Percentiles rank a stretch among this genome's conserved stretches.
These are phyloP conservation scores for Bagarius yarrelli DNA, from an alignment of 2,113 vertebrate species.

Conservation along the genomic window DNA sequence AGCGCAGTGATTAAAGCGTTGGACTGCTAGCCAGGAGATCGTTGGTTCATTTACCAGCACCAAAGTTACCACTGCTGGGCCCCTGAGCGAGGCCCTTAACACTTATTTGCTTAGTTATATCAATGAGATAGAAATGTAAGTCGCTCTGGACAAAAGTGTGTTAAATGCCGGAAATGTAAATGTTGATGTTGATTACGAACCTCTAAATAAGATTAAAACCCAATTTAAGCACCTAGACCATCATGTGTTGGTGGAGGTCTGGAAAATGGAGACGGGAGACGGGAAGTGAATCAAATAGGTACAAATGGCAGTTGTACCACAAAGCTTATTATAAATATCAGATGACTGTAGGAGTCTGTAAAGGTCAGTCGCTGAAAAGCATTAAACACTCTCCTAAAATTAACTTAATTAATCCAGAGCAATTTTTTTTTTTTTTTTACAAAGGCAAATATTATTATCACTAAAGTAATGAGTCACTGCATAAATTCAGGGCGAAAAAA, in stretches of 20 bases:
- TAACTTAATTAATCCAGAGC: background rate
- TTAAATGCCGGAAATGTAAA: too few relatives aligned
- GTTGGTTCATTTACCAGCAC: too few relatives aligned
- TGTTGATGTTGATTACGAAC: too few relatives aligned
- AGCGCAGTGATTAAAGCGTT: too few relatives aligned
- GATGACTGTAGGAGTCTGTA: background rate
- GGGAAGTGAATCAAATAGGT: background rate
- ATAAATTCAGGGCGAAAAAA: too few relatives aligned
- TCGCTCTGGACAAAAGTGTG: too few relatives aligned
- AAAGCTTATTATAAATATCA: background rate
- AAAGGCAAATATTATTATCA: background rate
- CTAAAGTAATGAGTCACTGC: background rate
- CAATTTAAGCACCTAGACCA: background rate
- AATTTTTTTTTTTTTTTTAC: background rate
- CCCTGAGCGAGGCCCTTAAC: too few relatives aligned
- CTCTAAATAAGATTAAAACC: too few relatives aligned
- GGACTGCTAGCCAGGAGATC: too few relatives aligned
- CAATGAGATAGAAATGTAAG: too few relatives aligned
- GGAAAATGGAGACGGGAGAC: background rate
- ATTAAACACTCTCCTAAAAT: background rate
- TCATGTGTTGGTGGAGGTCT: background rate
- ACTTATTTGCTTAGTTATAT: too few relatives aligned
- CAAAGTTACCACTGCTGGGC: too few relatives aligned
- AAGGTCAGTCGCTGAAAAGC: background rate
- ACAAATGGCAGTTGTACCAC: background rate